phyloP scores from a whole-genome alignment of 1,140 invertebrate genomes.

The Calycopis cecrops region DNA sequence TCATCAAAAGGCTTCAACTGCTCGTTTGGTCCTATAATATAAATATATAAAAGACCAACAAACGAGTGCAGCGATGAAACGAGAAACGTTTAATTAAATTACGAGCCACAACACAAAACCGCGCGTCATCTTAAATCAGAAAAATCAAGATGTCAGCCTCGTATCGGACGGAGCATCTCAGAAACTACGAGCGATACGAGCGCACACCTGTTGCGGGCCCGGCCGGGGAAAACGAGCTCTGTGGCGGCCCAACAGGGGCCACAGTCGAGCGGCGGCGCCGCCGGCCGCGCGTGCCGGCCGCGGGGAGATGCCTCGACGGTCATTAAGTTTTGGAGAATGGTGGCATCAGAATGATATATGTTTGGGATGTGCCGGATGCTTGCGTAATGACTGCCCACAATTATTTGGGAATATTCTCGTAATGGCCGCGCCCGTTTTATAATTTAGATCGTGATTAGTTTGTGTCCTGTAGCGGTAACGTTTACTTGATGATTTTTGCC shows the following conservation, averaged over 20 bases:
- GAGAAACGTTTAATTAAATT: slow-evolving; percentile 29
- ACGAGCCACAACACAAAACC: slow-evolving; percentile 24
- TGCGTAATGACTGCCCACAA: slow-evolving; percentile 48
- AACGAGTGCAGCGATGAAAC: background rate
- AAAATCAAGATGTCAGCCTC: slow-evolving; percentile 36
- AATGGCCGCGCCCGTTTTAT: slow-evolving; percentile 1
- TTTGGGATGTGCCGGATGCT: slow-evolving; percentile 53
- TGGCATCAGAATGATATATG: slow-evolving; percentile 62
- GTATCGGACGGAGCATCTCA: slow-evolving; percentile 17
- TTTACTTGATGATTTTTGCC: no score
- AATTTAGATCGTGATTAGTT: background rate
- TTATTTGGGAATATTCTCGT: slow-evolving; percentile 30
- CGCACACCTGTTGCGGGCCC: slow-evolving; percentile 33
- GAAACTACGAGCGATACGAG: slow-evolving; percentile 24
- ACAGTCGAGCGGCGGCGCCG: no score
- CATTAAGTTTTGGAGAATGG: slow-evolving; percentile 63
- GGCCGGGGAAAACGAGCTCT: slow-evolving; percentile 2
- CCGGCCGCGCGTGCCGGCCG: slow-evolving; percentile 35
- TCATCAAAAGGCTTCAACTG: no score
- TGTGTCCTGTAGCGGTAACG: no score
- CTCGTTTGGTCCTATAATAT: no score
- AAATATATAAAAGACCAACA: no score
- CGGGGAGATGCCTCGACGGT: slow-evolving; percentile 57
- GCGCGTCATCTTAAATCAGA: slow-evolving; percentile 23
- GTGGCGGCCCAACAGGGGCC: no score